A percentile compares a stretch with the other conserved stretches of the same genome.
Evolutionary conservation across 1,140 invertebrate species (phyloP).

Genomic region (Nasonia giraulti): DNA sequence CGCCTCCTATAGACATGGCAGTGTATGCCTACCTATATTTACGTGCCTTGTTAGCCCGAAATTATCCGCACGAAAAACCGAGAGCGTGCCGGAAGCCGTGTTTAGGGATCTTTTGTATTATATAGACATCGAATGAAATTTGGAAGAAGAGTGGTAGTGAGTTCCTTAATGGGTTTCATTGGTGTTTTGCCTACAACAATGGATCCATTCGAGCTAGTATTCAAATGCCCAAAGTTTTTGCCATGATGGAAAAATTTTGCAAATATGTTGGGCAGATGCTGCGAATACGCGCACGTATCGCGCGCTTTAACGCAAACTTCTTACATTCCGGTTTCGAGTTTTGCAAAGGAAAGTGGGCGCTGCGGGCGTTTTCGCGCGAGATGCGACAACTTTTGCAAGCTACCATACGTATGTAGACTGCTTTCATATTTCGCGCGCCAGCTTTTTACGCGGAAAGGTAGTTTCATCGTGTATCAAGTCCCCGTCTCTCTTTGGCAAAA

Average conservation of each 20-base stretch:
- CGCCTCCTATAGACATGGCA: not conserved
- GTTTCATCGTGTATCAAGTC: not conserved
- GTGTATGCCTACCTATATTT: not conserved
- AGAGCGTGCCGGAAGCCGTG: not conserved
- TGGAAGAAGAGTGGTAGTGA: too few relatives aligned
- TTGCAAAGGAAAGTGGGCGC: not conserved
- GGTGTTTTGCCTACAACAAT: not conserved
- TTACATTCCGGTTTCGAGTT: not conserved
- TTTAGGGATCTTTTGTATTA: not conserved
- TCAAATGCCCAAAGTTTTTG: too few relatives aligned
- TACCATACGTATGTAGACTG: not conserved
- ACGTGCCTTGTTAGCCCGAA: not conserved
- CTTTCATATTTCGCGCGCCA: not conserved
- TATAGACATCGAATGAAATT: too few relatives aligned
- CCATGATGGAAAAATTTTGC: not conserved
- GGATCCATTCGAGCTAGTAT: too few relatives aligned
- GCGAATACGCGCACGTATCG: too few relatives aligned
- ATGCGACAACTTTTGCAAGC: not conserved
- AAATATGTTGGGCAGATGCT: not conserved
- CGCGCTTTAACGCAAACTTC: not conserved
- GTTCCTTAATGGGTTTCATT: too few relatives aligned
- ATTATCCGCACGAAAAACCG: not conserved
- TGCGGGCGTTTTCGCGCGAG: not conserved
- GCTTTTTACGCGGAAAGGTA: not conserved
- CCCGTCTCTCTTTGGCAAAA: not conserved